phyloP scores from a whole-genome alignment of 1,140 invertebrate species.

The Aphaenogaster ashmeadi region DNA sequence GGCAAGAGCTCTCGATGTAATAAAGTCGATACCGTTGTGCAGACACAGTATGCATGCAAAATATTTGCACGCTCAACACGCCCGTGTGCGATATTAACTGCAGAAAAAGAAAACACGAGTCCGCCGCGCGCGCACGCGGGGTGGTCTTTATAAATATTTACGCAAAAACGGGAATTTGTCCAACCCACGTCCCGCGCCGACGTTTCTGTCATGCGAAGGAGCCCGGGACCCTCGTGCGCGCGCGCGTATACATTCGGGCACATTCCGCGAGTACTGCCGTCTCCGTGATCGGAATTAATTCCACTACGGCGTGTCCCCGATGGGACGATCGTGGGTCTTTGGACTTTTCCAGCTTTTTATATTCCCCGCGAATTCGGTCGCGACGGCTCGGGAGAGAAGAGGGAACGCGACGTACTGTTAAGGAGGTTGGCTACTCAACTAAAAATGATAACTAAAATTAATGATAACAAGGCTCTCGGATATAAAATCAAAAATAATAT shows the following conservation, averaged over 20 bases:
- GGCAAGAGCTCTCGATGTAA: background rate
- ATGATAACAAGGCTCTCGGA: too few relatives aligned
- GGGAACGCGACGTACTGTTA: background rate
- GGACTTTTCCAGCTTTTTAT: constrained; percentile 52
- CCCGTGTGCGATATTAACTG: constrained; percentile 23
- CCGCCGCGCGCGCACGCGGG: background rate
- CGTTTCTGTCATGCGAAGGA: constrained; percentile 41
- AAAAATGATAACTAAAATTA: too few relatives aligned
- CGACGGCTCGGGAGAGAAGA: background rate
- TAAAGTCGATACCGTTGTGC: background rate
- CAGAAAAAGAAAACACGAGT: constrained; percentile 26
- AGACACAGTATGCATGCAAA: background rate
- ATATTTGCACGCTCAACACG: constrained; percentile 44
- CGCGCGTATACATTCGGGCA: constrained; percentile 6
- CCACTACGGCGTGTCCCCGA: background rate
- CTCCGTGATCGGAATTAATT: constrained; percentile 67
- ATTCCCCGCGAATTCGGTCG: constrained; percentile 34
- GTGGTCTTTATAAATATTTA: constrained; percentile 57
- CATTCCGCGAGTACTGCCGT: constrained; percentile 25
- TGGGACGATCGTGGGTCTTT: constrained; percentile 4
- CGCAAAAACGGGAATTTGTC: constrained; percentile 29
- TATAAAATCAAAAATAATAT: too few relatives aligned
- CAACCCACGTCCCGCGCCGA: constrained; percentile 6
- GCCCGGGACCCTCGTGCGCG: background rate
- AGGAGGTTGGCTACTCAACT: too few relatives aligned